Base-by-base conservation (phyloP, 2,113 vertebrate species). In the Apus apus region DNA sequence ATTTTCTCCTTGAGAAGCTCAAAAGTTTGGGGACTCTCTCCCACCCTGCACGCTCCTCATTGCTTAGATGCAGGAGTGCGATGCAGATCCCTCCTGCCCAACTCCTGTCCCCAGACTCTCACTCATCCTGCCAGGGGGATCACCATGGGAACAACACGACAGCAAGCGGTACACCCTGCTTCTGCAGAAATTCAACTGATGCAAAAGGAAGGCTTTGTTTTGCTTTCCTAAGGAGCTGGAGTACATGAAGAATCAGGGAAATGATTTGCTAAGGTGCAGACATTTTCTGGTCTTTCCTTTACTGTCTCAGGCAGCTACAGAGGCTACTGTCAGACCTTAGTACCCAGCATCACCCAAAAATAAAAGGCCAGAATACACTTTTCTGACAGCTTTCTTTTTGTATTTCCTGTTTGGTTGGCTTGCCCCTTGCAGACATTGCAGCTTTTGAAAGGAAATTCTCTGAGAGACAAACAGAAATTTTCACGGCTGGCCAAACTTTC, bases 401-500 rank as follows among this genome's bases (percentile, higher is more conserved):
- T 67, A 29, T 68, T 92, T 87, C 68, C 67, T 72, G 8, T 80
- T 68, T 85, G 66, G 25, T 32, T 90, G 76, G 57, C 57, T 94
- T 84, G 70, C 14, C 57, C 72, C 57, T 65, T 57, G 40, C 8
- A n/a, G 73, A 61, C 56, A 27, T 1, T 56, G 48, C n/a, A 81
- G 85, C 76, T 75, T 43, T n/a, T 89, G 94, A 93, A 92, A 95
- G 27, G 61, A 68, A 95, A 72, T 40, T 86, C 26, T 78, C 83
- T 54, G 72, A 87, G 75, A 66, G 25, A 78, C 9, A 86, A 95
- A 70, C 70, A 84, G 68, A 71, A 80, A 77, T 90, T 90, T 95
- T 92, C 93, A 94, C 0, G 86, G 83, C 65, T 95, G 90, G 93
- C 90, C 85, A 94, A 68, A 76, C 88, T 75, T 95, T 95, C 80